phyloP scores from a whole-genome alignment of 2,797 vertebrate genomes.

The Neoniphon sammara region DNA sequence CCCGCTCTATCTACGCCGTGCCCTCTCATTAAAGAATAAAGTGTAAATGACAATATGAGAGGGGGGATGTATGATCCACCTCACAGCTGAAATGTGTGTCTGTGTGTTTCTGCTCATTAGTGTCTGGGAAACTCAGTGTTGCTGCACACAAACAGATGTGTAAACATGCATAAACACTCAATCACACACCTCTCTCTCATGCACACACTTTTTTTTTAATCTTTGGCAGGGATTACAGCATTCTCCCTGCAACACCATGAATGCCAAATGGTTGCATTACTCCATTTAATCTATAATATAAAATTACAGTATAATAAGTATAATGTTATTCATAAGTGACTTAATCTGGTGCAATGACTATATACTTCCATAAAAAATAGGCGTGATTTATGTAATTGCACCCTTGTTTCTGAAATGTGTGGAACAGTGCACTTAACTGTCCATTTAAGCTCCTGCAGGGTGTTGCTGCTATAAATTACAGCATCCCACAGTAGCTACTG shows the following conservation, averaged over 20 bases:
- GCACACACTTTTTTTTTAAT: slow-evolving; percentile 1
- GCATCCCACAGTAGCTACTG: background rate
- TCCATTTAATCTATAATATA: no score
- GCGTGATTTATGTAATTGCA: slow-evolving; percentile 9
- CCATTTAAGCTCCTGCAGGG: background rate
- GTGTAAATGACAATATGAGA: slow-evolving; percentile 32
- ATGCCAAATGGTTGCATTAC: slow-evolving; percentile 59
- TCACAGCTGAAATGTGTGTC: background rate
- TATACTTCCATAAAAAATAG: background rate
- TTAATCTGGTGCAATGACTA: background rate
- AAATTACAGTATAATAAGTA: no score
- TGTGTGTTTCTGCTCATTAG: background rate
- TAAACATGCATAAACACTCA: background rate
- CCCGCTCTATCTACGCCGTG: slow-evolving; percentile 46
- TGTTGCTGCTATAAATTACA: slow-evolving; percentile 14
- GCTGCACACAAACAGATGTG: background rate
- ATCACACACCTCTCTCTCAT: slow-evolving; percentile 1
- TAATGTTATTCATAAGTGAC: slow-evolving; percentile 25
- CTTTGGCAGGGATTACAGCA: slow-evolving; percentile 40
- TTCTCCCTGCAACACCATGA: slow-evolving; percentile 58
- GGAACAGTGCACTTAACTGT: slow-evolving; percentile 7
- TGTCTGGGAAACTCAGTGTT: slow-evolving; percentile 12
- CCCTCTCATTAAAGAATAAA: slow-evolving; percentile 61
- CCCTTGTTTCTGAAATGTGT: slow-evolving; percentile 1
- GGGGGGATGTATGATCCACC: slow-evolving; percentile 9